Evolutionary conservation across 1,140 invertebrate genomes (phyloP).

Genomic region (Drosophila willistoni): DNA sequence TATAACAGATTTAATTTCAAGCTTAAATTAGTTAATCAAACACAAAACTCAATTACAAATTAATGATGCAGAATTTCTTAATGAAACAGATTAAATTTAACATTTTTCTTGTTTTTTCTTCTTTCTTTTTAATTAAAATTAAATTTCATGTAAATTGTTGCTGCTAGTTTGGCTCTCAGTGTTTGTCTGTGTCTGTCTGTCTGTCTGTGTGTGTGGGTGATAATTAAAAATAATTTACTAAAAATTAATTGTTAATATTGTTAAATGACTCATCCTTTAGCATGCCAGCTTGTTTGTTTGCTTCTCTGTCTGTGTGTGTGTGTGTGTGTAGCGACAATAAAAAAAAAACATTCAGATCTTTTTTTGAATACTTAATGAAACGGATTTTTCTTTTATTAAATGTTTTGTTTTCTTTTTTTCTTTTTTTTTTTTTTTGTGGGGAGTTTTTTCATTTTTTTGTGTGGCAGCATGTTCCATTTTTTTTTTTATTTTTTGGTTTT

Average conservation of each 20-base stretch:
- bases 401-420: constrained; percentile 16
- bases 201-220: constrained; percentile 4
- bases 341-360: constrained; percentile 77
- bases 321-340: constrained; percentile 48
- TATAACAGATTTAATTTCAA: constrained; percentile 49
- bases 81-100: constrained; percentile 15
- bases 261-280: constrained; percentile 18
- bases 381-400: constrained; percentile 31
- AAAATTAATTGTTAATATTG: constrained; percentile 45
- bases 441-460: constrained; percentile 18
- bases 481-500: neutral
- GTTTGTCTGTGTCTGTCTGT: constrained; percentile 22
- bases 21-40: constrained; percentile 25
- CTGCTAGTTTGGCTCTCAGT: constrained; percentile 23
- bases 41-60: constrained; percentile 10
- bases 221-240: constrained; percentile 73
- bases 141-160: constrained; percentile 31
- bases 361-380: constrained; percentile 62
- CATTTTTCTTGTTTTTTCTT: too few species aligned
- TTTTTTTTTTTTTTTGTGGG: constrained; percentile 14
- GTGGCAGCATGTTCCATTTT: constrained; percentile 54
- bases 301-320: constrained; percentile 30
- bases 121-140: constrained; percentile 21
- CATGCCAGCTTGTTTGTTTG: constrained; percentile 28
- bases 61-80: neutral